Evolutionary conservation across 1,140 invertebrate genomes (phyloP).

Genomic region (Pseudomyrmex cubaensis): DNA sequence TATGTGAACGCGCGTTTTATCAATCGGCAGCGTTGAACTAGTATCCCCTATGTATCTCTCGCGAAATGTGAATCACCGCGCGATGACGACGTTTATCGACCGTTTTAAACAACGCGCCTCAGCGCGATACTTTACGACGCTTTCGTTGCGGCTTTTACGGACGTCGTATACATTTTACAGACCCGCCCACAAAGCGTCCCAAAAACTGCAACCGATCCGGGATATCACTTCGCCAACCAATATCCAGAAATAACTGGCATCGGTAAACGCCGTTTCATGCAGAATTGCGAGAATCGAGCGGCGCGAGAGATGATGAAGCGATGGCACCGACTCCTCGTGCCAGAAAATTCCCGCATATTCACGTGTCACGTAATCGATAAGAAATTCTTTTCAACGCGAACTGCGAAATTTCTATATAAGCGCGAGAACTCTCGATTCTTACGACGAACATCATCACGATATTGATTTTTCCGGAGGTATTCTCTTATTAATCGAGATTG

Average conservation of each 20-base stretch:
- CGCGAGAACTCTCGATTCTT: background rate
- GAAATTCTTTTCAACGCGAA: background rate
- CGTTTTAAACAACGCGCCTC: conserved; percentile 11
- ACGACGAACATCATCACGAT: background rate
- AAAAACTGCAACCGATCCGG: background rate
- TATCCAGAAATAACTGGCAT: conserved; percentile 3
- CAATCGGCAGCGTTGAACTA: background rate
- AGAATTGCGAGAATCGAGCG: conserved; percentile 3
- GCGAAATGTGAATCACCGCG: background rate
- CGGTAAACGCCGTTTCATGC: background rate
- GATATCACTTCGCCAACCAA: background rate
- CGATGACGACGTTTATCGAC: conserved; percentile 15
- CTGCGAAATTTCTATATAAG: background rate
- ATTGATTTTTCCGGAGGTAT: background rate
- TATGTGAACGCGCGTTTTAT: background rate
- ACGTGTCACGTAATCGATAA: background rate
- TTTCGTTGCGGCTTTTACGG: background rate
- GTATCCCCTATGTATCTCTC: background rate
- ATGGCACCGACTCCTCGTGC: background rate
- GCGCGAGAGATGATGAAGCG: background rate
- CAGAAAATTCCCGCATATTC: conserved; percentile 13
- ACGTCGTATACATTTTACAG: conserved; percentile 4
- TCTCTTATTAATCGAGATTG: conserved; percentile 8
- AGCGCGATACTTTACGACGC: background rate
- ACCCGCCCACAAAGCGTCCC: background rate